Evolutionary conservation across 2,797 vertebrate species (phyloP), one percentile per base, ranked within the genome.

Genomic region (Gephyroberyx darwinii): DNA sequence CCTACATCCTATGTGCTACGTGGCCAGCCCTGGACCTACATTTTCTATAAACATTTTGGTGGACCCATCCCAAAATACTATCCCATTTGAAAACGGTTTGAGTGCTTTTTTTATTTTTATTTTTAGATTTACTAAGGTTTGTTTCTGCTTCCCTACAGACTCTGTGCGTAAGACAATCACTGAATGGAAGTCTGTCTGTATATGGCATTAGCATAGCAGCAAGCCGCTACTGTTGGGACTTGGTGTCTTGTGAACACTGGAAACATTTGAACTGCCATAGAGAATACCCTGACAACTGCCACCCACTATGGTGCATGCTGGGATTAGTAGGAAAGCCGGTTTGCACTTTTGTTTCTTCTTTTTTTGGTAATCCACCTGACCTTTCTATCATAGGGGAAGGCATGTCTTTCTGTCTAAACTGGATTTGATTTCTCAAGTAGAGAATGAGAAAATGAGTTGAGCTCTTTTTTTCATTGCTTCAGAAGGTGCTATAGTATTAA

Each of bases 141-240:
- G 86, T 80, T 77, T 84, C 82, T 84, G 88, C 90, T 85, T 90
- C 86, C 82, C 88, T 90, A 87, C 89, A 84, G 89, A 88, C 82
- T 86, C 43, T 88, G 81, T 80, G 93, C 91, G 92, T 91, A 89
- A 91, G 85, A 88, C 93, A 94, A 94, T 94, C 94, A 93, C 83
- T 87, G 82, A 71, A 84, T 64, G 74, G 86, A 86, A 74, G 81
- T 85, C 74, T 53, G 82, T 89, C 81, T 86, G 83, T 82, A 81
- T 80, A 79, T 80, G 80, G 86, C 55, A 16, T 70, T 78, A 83
- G 84, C 69, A 65, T 81, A 84, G 81, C 76, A 85, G 83, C 84
- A 81, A 82, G 88, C 66, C 14, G 64, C 69, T 80, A 77, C 74
- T 80, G 65, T 83, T 77, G 69, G 67, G 75, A 84, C 69, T 61